Conservation (phyloP, 2,888 invertebrate species). For the Gasteruption jaculator region DNA sequence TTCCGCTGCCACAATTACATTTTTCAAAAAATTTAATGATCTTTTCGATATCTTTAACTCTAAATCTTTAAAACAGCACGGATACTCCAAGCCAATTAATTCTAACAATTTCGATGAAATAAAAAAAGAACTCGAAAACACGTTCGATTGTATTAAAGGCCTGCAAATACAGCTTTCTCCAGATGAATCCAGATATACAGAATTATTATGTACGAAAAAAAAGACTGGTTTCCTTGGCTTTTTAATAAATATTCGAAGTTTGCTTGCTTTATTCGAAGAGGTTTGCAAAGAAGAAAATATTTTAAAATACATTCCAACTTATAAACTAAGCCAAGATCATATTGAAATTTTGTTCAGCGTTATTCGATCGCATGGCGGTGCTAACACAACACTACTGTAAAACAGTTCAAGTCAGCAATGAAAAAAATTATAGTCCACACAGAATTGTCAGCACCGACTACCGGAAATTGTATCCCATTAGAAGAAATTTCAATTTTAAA, state of each 20-base stretch:
- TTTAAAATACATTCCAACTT: conserved; percentile 16
- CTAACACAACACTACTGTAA: conserved; percentile 19
- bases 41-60: conserved; percentile 26
- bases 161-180: too few species aligned
- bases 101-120: too few species aligned
- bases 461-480: conserved; percentile 10
- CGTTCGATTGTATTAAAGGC: too few species aligned
- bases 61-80: conserved; percentile 10
- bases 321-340: conserved; percentile 20
- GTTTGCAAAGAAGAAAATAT: conserved; percentile 3
- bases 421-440: conserved; percentile 15
- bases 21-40: conserved; percentile 20
- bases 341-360: conserved; percentile 19
- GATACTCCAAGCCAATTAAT: too few species aligned
- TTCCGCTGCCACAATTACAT: conserved; percentile 18
- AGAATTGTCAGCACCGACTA: conserved; percentile 9
- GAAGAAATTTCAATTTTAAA: conserved; percentile 13
- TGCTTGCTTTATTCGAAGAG: neutral
- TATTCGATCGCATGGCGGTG: conserved; percentile 14
- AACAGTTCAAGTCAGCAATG: conserved; percentile 14
- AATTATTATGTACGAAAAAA: too few species aligned
- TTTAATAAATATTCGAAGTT: neutral
- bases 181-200: too few species aligned
- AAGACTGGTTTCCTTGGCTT: conserved; percentile 5
- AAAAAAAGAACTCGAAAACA: too few species aligned